phyloP scores from a whole-genome alignment of 2,888 invertebrate genomes.

The Caradrina clavipalpis region DNA sequence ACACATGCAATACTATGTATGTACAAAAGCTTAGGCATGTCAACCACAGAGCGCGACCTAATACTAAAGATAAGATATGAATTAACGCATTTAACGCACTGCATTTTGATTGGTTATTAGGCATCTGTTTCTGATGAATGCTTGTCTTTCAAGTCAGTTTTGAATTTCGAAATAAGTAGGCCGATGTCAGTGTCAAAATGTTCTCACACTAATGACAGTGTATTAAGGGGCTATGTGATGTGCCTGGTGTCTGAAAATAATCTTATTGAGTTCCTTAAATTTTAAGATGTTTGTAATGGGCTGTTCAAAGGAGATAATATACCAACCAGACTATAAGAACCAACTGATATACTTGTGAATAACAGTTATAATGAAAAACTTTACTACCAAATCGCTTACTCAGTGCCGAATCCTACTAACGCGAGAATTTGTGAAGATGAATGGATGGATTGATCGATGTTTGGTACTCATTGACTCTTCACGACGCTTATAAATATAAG shows the following conservation, averaged over 20 bases:
- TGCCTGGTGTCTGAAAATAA: constrained; percentile 14
- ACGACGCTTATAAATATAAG: too few species aligned
- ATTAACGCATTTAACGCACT: constrained; percentile 51
- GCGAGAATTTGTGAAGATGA: too few species aligned
- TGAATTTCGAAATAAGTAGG: constrained; percentile 59
- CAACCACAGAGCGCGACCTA: constrained; percentile 38
- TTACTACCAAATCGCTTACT: neutral
- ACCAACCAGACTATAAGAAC: too few species aligned
- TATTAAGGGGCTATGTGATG: constrained; percentile 31
- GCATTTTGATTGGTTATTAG: constrained; percentile 75
- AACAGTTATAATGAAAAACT: too few species aligned
- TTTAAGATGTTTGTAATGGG: constrained; percentile 8
- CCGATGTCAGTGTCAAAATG: constrained; percentile 64
- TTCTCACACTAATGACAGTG: constrained; percentile 58
- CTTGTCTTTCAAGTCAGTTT: constrained; percentile 68
- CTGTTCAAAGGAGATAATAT: neutral
- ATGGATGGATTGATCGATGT: too few species aligned
- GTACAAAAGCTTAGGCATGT: constrained; percentile 30
- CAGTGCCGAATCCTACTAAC: too few species aligned
- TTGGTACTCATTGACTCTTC: too few species aligned
- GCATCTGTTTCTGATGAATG: constrained; percentile 86
- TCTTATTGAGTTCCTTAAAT: constrained; percentile 17
- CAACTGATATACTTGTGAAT: neutral
- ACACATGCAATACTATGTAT: neutral
- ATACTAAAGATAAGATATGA: constrained; percentile 58